Evolutionary conservation across 2,888 invertebrate species (phyloP), one percentile per base, ranked within the genome.

Genomic region (Athetis lepigone): DNA sequence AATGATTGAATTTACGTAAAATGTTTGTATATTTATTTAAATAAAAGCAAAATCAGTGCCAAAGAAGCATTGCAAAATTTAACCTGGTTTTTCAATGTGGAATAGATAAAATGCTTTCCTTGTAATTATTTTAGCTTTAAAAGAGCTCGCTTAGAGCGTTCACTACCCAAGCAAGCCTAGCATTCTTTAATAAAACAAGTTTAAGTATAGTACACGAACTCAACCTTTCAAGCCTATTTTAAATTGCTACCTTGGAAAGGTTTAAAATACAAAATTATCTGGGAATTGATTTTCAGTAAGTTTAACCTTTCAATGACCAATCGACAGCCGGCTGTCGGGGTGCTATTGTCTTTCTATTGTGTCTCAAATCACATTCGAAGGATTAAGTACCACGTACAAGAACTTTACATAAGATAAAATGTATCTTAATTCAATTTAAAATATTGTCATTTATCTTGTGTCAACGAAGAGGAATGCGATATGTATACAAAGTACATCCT

Each of bases 31-130:
- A 89, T 89, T 86, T 88, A 88, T 88, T 83, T 79, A 72, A 91
- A 90, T 92, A 92, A 92, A 92, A 84, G 93, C 93, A 93, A 87
- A 90, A 84, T 86, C 92, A 94, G 89, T 94, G 94, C 93, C 91
- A 93, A 93, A 92, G 93, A 92, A 83, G 94, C 94, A 93, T 93
- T 94, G 92, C 85, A 89, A 88, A 90, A 88, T 79, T 65, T 62
- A 60, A 74, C 51, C 25, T 51, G 52, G 56, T 62, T 77, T 76
- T 73, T 72, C 0, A 56, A 49, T 59, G 1, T 19, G 18, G 1
- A 16, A 37, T 23, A 18, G n/a, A n/a, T 9, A 1, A 16, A 49
- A 18, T 4, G 0, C 9, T 6, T 1, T 8, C n/a, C n/a, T 39
- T 11, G 8, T 33, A 13, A 33, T 33, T 13, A 33, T 4, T 33